Evolutionary conservation across 2,113 vertebrate species (phyloP), one percentile per base, ranked within the genome.

Genomic region (Chaenogobius annularis): DNA sequence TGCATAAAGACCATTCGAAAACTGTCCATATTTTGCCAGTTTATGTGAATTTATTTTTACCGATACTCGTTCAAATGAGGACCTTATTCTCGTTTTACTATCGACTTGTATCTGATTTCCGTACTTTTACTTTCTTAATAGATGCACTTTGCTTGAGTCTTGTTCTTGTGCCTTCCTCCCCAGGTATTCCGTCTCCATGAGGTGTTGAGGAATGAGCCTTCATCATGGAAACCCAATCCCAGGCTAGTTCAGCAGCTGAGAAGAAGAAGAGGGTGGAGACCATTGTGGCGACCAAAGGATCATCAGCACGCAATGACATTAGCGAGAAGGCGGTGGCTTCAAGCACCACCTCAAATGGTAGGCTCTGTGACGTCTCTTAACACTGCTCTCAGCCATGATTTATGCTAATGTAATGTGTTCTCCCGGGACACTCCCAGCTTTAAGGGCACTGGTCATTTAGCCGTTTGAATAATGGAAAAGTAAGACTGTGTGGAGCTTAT

Each of bases 331-430:
- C 96, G 0, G 96, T 96, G 88, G 96, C 98, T 88, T 99, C 98
- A 85, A 99, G 98, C 93, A 99, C 98, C 85, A 99, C 98, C 72
- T 98, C 96, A 85, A 99, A 98, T 81, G 98, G 98, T 99, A 94
- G 4, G 58, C 87, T 61, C 14, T 19, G 58, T 61, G 92, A 35
- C 54, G 15, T 68, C 54, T 70, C 43, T n/a, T 64, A 46, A 72
- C 37, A 35, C 48, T 35, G 50, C 22, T 19, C 71, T 68, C 62
- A 47, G 37, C 9, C 62, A 3, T 54, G 75, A 63, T 63, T 74
- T 44, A 69, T 74, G 69, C 52, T 23, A 52, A 71, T 66, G 50
- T 69, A 26, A 54, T 48, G 72, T 50, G 22, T 56, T 59, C 31
- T 66, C 31, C 23, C 26, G 54, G 48, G 58, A 50, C 9, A 44